Conservation (phyloP, 2,888 invertebrate species). For the Lepetodrilus schrolli region DNA sequence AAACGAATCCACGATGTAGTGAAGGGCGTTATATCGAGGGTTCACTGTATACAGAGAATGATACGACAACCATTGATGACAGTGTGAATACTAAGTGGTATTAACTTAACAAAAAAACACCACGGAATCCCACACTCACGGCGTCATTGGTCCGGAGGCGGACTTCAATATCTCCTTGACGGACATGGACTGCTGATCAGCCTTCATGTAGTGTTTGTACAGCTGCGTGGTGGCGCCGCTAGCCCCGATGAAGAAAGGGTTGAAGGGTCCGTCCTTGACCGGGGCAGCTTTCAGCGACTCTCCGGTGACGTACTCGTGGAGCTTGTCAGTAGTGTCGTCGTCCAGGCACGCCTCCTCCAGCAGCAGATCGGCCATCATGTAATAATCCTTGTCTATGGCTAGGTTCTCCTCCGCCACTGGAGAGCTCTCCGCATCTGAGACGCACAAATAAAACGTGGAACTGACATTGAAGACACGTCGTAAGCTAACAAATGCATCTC, state of each 20-base stretch:
- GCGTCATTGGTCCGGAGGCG: too few species aligned
- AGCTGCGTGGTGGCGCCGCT: too few species aligned
- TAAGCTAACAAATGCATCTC: too few species aligned
- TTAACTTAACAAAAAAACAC: too few species aligned
- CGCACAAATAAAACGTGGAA: too few species aligned
- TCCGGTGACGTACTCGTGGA: constrained; percentile 57
- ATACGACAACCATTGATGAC: too few species aligned
- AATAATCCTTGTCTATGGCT: constrained; percentile 60
- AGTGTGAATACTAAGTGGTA: too few species aligned
- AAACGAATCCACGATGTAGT: too few species aligned
- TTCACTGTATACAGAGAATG: too few species aligned
- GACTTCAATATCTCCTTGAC: constrained; percentile 14
- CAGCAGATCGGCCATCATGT: constrained; percentile 66
- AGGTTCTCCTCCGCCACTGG: constrained; percentile 35
- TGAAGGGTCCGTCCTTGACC: constrained; percentile 29
- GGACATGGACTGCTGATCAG: neutral
- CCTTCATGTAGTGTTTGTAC: too few species aligned
- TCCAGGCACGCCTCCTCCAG: constrained; percentile 64
- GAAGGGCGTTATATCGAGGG: too few species aligned
- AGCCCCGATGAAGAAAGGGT: constrained; percentile 21
- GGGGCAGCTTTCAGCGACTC: constrained; percentile 47
- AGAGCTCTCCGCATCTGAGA: constrained; percentile 12
- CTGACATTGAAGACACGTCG: too few species aligned
- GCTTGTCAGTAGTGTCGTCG: constrained; percentile 55
- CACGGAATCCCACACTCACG: neutral